Evolutionary conservation across 1,140 invertebrate genomes (phyloP).

Genomic region (Drosophila tsacasi): DNA sequence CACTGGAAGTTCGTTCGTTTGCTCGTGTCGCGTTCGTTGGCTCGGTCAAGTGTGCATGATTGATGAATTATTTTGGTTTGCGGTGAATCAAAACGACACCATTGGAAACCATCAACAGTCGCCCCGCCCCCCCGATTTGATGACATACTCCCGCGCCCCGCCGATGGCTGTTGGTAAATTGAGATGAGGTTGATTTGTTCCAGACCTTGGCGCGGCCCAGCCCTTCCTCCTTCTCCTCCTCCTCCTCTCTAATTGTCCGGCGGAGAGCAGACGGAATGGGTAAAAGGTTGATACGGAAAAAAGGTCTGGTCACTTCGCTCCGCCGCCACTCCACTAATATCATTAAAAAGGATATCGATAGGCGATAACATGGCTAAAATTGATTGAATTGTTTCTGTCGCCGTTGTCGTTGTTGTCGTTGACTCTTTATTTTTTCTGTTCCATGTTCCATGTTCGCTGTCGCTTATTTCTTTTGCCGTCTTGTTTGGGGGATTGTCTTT

Average conservation of each 20-base stretch:
- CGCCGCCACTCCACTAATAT: constrained; percentile 47
- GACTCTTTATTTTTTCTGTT: constrained; percentile 39
- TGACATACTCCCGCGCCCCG: constrained; percentile 67
- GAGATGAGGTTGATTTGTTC: constrained; percentile 55
- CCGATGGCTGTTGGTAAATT: constrained; percentile 55
- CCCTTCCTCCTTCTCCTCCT: not conserved
- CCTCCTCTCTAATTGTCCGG: constrained; percentile 38
- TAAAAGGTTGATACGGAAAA: constrained; percentile 48
- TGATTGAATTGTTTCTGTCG: constrained; percentile 81
- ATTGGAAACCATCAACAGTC: constrained; percentile 39
- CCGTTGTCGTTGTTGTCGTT: constrained; percentile 52
- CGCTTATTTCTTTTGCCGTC: constrained; percentile 8
- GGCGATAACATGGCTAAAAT: constrained; percentile 78
- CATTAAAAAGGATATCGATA: constrained; percentile 82
- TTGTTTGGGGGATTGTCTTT: constrained; percentile 31
- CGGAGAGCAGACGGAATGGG: constrained; percentile 13
- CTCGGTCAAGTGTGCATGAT: constrained; percentile 81
- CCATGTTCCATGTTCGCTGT: constrained; percentile 11
- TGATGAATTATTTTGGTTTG: constrained; percentile 83
- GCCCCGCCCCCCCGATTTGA: constrained; percentile 50
- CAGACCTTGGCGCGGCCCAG: constrained; percentile 36
- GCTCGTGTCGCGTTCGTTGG: constrained; percentile 12
- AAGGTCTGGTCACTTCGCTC: constrained; percentile 67
- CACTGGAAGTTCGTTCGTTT: constrained; percentile 7
- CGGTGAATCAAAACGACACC: constrained; percentile 82